A percentile compares a stretch with the other conserved stretches of the same genome.
Evolutionary conservation across 2,113 vertebrate species (phyloP).

Genomic region (Leucoraja erinaceus): DNA sequence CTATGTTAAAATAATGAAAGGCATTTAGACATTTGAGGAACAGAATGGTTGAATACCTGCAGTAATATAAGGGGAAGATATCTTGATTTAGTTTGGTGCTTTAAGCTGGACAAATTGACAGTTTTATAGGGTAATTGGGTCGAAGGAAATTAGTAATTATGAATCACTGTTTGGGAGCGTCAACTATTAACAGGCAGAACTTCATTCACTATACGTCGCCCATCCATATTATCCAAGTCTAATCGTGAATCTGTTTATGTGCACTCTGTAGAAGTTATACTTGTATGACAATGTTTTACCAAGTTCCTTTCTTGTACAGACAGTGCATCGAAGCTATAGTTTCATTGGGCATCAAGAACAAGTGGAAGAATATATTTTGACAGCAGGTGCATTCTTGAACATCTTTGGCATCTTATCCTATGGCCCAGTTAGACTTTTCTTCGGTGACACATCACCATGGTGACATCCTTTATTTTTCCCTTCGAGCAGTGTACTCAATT

Average conservation of each 20-base stretch:
- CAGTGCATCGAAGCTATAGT: background rate
- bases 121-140: background rate
- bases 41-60: background rate
- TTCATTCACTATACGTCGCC: background rate
- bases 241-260: background rate
- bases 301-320: background rate
- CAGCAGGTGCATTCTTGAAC: slow-evolving; percentile 4
- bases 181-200: background rate
- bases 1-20: background rate
- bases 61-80: background rate
- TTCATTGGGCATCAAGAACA: background rate
- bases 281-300: background rate
- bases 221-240: background rate
- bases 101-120: background rate
- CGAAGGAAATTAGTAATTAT: background rate
- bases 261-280: background rate
- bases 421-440: slow-evolving; percentile 26
- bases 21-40: background rate
- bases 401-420: slow-evolving; percentile 4
- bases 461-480: background rate
- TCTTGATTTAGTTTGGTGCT: background rate
- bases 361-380: background rate
- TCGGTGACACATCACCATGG: slow-evolving; percentile 20
- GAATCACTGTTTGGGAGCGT: background rate
- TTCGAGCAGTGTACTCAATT: slow-evolving; percentile 5